phyloP scores from a whole-genome alignment of 2,113 vertebrate genomes.

The Isichthys henryi region DNA sequence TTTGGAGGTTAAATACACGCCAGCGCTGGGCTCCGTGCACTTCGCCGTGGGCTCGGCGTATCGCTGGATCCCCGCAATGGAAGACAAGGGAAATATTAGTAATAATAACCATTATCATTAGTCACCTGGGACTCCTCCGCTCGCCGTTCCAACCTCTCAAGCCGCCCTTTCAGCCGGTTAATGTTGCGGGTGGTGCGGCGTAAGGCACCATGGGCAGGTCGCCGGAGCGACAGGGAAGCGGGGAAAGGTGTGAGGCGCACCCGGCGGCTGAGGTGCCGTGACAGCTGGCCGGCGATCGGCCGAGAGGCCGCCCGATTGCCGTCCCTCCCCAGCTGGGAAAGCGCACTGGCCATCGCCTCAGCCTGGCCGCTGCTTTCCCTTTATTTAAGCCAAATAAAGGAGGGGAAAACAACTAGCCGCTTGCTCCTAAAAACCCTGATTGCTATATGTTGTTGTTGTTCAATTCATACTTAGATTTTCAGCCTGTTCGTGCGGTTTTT shows the following conservation, averaged over 20 bases:
- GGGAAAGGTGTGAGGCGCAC: background rate
- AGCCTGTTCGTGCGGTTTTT: background rate
- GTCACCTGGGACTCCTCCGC: background rate
- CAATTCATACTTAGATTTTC: background rate
- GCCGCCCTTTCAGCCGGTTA: background rate
- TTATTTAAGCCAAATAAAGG: background rate
- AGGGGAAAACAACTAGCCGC: background rate
- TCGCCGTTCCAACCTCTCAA: background rate
- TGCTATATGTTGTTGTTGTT: background rate
- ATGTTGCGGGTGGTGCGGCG: background rate
- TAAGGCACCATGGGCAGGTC: background rate
- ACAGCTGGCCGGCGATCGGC: background rate
- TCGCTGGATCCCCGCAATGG: background rate
- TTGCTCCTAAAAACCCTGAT: background rate
- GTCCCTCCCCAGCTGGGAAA: background rate
- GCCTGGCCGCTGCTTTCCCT: background rate
- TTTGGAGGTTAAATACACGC: background rate
- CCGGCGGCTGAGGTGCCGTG: background rate
- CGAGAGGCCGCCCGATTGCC: background rate
- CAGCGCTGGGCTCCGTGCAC: background rate
- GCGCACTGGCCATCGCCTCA: background rate
- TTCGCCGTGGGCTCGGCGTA: background rate
- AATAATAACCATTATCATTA: background rate
- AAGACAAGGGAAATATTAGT: background rate
- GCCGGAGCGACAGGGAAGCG: background rate